Evolutionary conservation across 1,140 invertebrate genomes (phyloP).

Genomic region (Tetragonula clypearis): DNA sequence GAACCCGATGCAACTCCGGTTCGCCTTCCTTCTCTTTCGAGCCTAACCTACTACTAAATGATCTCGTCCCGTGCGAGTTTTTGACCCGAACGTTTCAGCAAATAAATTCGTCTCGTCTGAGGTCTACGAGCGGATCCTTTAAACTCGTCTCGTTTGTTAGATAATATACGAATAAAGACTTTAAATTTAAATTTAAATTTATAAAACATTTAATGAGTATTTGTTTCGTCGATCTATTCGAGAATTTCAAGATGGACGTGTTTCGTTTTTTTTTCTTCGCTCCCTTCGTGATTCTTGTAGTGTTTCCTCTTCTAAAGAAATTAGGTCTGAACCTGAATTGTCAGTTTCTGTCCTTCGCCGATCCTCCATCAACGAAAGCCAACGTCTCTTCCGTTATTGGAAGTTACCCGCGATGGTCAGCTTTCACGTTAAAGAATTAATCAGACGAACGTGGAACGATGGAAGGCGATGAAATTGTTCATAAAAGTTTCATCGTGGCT

Average conservation of each 20-base stretch:
- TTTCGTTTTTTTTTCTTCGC: no score
- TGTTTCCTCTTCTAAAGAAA: no score
- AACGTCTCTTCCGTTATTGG: background rate
- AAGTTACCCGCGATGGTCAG: background rate
- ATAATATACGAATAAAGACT: no score
- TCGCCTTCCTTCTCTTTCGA: no score
- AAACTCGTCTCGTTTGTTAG: background rate
- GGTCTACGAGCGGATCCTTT: background rate
- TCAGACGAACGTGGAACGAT: background rate
- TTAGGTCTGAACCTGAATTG: no score
- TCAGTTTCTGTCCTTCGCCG: no score
- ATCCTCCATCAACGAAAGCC: background rate
- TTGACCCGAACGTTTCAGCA: background rate
- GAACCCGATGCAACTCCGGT: background rate
- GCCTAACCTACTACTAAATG: background rate
- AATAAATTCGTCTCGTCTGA: background rate
- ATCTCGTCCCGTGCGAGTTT: conserved; percentile 21
- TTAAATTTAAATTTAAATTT: no score
- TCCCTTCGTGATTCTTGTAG: no score
- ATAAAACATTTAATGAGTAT: no score
- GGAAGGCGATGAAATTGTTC: background rate
- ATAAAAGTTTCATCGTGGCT: conserved; percentile 19
- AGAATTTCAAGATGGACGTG: no score
- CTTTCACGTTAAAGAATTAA: conserved; percentile 12
- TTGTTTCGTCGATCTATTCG: no score